Evolutionary conservation across 2,888 invertebrate genomes (phyloP).

Genomic region (Pyrochroa serraticornis): DNA sequence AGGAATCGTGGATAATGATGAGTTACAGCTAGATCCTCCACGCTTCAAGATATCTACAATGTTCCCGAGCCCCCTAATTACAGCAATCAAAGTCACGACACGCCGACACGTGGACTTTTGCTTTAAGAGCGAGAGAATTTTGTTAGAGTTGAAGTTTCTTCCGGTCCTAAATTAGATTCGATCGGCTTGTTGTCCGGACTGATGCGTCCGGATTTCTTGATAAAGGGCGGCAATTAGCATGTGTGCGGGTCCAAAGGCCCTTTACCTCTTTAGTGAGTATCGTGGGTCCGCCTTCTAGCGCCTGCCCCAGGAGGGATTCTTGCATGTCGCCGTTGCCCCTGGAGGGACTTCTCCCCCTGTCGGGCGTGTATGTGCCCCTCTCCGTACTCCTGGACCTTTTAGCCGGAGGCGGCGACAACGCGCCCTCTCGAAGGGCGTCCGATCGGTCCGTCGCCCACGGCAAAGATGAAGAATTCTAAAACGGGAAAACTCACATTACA

Average conservation of each 20-base stretch:
- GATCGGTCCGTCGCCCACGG: slow-evolving; percentile 66
- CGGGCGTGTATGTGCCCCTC: slow-evolving; percentile 51
- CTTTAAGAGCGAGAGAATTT: too few species aligned
- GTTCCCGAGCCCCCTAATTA: too few species aligned
- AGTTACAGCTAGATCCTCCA: too few species aligned
- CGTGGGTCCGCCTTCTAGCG: slow-evolving; percentile 75
- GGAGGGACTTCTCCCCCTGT: slow-evolving; percentile 65
- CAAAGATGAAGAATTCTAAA: slow-evolving; percentile 65
- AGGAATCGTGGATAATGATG: too few species aligned
- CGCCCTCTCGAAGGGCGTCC: slow-evolving; percentile 59
- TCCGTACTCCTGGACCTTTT: slow-evolving; percentile 74
- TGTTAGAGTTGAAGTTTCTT: slow-evolving; percentile 16
- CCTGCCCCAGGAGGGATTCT: slow-evolving; percentile 77
- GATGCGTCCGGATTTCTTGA: slow-evolving; percentile 16
- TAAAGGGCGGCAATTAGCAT: too few species aligned
- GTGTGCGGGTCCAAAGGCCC: neutral
- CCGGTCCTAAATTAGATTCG: too few species aligned
- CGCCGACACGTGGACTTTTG: too few species aligned
- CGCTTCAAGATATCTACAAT: too few species aligned
- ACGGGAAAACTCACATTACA: slow-evolving; percentile 10
- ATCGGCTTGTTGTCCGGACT: neutral
- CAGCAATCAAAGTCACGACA: too few species aligned
- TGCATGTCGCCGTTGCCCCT: slow-evolving; percentile 70
- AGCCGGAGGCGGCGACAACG: slow-evolving; percentile 71
- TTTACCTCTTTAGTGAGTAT: slow-evolving; percentile 63